These are phyloP conservation scores for Ornithoptera priamus DNA, from an alignment of 2,888 invertebrate genomes.

Conservation along the genomic window DNA sequence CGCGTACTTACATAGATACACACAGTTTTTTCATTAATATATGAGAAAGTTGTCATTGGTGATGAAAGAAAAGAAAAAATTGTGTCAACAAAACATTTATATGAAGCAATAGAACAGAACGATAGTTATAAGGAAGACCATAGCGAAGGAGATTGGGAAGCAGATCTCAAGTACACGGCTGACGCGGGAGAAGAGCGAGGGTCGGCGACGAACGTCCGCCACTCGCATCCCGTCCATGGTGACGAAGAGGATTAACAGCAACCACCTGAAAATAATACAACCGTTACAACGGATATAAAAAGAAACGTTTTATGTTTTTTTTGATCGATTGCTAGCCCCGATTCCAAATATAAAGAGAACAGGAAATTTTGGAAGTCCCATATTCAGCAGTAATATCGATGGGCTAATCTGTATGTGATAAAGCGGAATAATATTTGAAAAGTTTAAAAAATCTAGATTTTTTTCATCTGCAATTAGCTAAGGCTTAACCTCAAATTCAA, in stretches of 20 bases:
- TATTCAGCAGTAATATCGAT: no score
- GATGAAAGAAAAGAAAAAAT: constrained; percentile 4
- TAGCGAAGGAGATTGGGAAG: constrained; percentile 61
- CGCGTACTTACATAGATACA: neutral
- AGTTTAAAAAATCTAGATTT: no score
- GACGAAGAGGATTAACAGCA: constrained; percentile 55
- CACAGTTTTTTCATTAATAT: neutral
- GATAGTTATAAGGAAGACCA: constrained; percentile 60
- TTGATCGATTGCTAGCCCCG: no score
- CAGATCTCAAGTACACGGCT: constrained; percentile 54
- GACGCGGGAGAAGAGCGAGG: constrained; percentile 46
- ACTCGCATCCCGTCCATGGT: constrained; percentile 43
- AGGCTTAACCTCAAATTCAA: no score
- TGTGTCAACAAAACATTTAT: constrained; percentile 44
- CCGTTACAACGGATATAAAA: neutral
- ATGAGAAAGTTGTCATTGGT: neutral
- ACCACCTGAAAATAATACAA: constrained; percentile 49
- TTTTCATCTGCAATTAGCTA: no score
- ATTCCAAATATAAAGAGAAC: no score
- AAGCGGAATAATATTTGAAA: no score
- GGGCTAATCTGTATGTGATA: no score
- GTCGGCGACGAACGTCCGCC: constrained; percentile 38
- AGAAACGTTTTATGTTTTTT: no score
- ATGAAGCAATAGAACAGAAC: constrained; percentile 64
- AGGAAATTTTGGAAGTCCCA: no score